Evolutionary conservation across 1,140 invertebrate species (phyloP).

Genomic region (Venturia canescens): DNA sequence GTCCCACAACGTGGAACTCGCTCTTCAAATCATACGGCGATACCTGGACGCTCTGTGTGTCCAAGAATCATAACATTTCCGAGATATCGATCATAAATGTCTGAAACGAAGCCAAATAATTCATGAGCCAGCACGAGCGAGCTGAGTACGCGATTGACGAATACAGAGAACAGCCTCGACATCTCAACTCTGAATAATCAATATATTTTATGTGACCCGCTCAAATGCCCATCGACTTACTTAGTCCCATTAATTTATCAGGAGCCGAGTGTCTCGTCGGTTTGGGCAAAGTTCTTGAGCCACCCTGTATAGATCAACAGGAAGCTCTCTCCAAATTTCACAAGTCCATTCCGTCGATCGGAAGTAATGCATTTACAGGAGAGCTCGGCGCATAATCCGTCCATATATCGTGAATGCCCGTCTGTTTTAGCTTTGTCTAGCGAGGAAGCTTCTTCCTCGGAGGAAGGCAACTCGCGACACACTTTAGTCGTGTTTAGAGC

Average conservation of each 20-base stretch:
- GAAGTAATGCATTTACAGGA: slow-evolving; percentile 1
- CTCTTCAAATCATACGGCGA: background rate
- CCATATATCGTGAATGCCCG: background rate
- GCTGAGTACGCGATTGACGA: no score
- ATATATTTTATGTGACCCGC: no score
- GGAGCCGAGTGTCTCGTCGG: no score
- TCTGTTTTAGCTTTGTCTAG: background rate
- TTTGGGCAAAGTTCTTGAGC: no score
- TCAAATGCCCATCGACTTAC: no score
- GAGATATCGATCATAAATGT: no score
- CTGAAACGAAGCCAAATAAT: no score
- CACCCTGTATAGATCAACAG: background rate
- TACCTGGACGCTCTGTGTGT: background rate
- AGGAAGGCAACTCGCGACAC: background rate
- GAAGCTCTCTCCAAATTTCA: background rate
- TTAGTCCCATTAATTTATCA: no score
- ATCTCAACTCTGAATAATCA: no score
- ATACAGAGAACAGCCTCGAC: no score
- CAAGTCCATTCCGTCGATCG: slow-evolving; percentile 1
- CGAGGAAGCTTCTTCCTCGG: background rate
- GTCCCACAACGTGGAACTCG: background rate
- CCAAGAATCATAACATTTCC: no score
- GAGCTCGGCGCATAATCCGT: background rate
- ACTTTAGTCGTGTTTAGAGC: background rate
- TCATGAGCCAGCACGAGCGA: no score